Conservation (phyloP, 1,140 invertebrate genomes). For the Ephestia elutella region DNA sequence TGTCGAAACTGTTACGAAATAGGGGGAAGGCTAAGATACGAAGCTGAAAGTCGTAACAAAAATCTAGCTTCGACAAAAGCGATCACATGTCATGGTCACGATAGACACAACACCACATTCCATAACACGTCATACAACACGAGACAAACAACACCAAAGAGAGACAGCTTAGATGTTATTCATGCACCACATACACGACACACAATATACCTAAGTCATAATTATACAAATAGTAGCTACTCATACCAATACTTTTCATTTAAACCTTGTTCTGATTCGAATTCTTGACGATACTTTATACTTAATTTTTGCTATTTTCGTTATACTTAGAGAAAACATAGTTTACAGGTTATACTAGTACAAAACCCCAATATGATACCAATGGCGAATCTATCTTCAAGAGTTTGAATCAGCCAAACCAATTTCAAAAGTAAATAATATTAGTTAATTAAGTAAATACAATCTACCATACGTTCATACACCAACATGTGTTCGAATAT, state of each 20-base stretch:
- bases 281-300: background rate
- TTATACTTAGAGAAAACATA: too few species aligned
- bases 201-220: conserved; percentile 9
- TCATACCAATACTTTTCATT: background rate
- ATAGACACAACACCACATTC: conserved; percentile 64
- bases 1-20: conserved; percentile 27
- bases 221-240: conserved; percentile 1
- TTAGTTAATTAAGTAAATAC: background rate
- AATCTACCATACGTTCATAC: background rate
- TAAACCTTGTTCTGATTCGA: background rate
- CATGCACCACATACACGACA: conserved; percentile 66
- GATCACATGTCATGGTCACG: conserved; percentile 33
- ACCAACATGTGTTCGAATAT: background rate
- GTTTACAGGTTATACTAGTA: too few species aligned
- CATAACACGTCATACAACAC: conserved; percentile 30
- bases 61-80: conserved; percentile 51
- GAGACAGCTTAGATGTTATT: conserved; percentile 66
- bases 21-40: background rate
- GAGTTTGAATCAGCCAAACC: background rate
- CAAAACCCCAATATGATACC: too few species aligned
- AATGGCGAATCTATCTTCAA: background rate
- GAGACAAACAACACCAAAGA: conserved; percentile 23
- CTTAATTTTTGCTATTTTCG: too few species aligned
- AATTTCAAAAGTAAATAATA: background rate
- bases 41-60: conserved; percentile 9